Evolutionary conservation across 2,113 vertebrate species (phyloP).

Genomic region (Tringa solitaria): DNA sequence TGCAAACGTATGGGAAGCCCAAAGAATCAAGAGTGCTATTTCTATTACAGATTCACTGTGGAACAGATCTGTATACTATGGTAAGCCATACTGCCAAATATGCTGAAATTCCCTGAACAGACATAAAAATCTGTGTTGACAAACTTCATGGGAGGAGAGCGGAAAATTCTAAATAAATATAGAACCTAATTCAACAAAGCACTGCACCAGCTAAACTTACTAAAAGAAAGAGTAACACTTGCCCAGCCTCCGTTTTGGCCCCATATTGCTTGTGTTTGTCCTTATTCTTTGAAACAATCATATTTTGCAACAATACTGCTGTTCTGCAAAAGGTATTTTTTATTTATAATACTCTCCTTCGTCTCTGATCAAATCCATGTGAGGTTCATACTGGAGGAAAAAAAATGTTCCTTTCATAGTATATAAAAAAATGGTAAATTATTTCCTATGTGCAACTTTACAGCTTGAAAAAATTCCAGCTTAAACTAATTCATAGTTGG

Average conservation of each 20-base stretch:
- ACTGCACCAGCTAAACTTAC: not conserved
- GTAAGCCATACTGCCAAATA: not conserved
- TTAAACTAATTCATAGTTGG: not conserved
- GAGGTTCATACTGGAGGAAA: not conserved
- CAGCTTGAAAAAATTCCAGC: not conserved
- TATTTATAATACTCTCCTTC: not conserved
- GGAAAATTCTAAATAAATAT: not conserved
- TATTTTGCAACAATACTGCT: not conserved
- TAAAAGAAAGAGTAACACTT: not conserved
- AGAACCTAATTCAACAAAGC: not conserved
- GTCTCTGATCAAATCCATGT: not conserved
- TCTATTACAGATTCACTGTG: not conserved
- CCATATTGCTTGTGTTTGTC: not conserved
- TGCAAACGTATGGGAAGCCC: fast-evolving
- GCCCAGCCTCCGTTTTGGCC: not conserved
- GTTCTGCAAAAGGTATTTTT: not conserved
- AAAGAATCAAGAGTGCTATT: not conserved
- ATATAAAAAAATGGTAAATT: too few relatives aligned
- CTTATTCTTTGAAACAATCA: not conserved
- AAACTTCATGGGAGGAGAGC: not conserved
- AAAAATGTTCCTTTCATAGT: not conserved
- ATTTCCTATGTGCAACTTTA: not conserved
- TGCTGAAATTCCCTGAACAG: fast-evolving
- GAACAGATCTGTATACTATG: not conserved
- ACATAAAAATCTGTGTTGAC: not conserved